Evolutionary conservation across 2,113 vertebrate genomes (phyloP), one percentile per base, ranked within the genome.

Genomic region (Nicator chloris): DNA sequence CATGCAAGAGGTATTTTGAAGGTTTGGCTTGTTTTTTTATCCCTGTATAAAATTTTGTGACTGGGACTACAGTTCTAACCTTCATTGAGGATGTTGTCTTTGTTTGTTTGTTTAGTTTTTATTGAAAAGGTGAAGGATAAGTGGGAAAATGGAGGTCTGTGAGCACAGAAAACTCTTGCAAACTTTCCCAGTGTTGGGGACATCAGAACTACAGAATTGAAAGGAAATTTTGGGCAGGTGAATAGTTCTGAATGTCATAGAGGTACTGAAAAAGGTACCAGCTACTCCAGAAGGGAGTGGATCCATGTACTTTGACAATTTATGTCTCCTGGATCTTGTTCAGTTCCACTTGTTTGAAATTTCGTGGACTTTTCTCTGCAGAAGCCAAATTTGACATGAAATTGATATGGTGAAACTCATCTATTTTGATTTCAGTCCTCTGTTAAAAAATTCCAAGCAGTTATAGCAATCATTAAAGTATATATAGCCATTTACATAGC

Each of bases 1-100:
- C 14, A 14, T 44, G 7, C 15, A 71, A 26, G 42, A 47, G 42
- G 4, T 42, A 39, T 56, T 86, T 70, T 83, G 15, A 49, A 59
- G 10, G 10, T 22, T 59, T 53, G 26, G 2, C 0, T 51, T 49
- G 0, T 2, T 9, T 42, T 42, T 10, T 42, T 21, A 22, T 65
- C 26, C 22, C 28, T 7, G 9, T 59, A 12, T 50, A 63, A 68
- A 64, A 15, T 60, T 64, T 40, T 54, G 10, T 33, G 24, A 21
- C 21, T 61, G 27, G 16, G 22, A 22, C 28, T 70, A 49, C 13
- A 75, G 11, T 71, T 59, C 8, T 51, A n/a, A 30, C 4, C 3
- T 82, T 76, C 9, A 23, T 15, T 39, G 28, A 37, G 2, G 7
- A 9, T 5, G 49, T 37, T 35, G 35, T 20, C 21, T 31, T 42